Conservation (phyloP, 1,140 invertebrate genomes). For the Bacillus rossius region DNA sequence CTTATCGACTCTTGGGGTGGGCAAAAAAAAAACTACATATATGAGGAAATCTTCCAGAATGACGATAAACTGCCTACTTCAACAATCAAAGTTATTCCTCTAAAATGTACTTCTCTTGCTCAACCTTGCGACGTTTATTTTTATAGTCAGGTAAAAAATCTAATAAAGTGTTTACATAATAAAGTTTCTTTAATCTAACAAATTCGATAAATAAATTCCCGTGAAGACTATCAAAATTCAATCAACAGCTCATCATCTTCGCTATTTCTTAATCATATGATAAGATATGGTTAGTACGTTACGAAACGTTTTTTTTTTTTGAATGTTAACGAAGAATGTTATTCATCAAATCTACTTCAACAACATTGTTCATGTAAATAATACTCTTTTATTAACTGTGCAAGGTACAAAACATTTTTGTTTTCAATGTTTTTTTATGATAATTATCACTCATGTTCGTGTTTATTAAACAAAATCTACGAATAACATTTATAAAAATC, state of each 20-base stretch:
- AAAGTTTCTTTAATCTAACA: background rate
- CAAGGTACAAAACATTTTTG: no score
- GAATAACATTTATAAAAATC: no score
- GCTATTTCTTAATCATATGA: slow-evolving; percentile 18
- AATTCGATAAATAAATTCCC: no score
- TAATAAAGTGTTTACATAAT: background rate
- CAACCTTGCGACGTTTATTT: background rate
- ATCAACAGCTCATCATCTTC: slow-evolving; percentile 12
- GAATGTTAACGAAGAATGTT: no score
- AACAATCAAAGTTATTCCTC: background rate
- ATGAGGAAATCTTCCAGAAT: background rate
- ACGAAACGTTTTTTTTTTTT: no score
- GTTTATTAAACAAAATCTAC: no score
- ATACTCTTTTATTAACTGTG: no score
- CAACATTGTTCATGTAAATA: no score
- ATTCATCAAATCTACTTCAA: no score
- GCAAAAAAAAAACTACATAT: background rate
- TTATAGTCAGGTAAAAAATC: background rate
- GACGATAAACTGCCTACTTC: background rate
- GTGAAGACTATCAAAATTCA: slow-evolving; percentile 12
- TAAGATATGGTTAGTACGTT: background rate
- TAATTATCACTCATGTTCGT: no score
- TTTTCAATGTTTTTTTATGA: no score
- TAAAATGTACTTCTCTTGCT: background rate
- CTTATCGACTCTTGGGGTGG: slow-evolving; percentile 2